Evolutionary conservation across 2,888 invertebrate species (phyloP), one percentile per base, ranked within the genome.

Genomic region (Prenolepis imparis): DNA sequence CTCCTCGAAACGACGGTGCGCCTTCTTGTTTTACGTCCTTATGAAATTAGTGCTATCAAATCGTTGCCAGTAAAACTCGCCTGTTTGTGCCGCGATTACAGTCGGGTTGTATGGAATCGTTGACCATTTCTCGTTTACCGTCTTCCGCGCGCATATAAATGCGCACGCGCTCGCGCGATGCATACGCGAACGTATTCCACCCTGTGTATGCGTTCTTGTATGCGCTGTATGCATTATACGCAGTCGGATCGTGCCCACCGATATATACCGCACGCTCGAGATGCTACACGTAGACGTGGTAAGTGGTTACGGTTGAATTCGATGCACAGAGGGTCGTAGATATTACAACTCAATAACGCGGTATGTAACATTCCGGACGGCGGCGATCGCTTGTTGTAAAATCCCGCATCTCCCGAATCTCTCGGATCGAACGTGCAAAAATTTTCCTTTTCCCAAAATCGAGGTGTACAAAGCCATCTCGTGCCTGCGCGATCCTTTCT

Each of bases 61-160:
- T 80, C 72, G 72, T 80, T 72, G 70, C 44, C 72, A 36, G 72
- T 80, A 80, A 80, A 80, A 80, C 75, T 39, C 48, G 81, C 18
- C 57, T 36, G 70, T 48, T 32, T 15, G 55, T 36, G 41, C 59
- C 59, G 73, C 80, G 61, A 18, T 81, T 75, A 63, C 63, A 21
- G 48, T 48, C 57, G 48, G 48, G 24, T 24, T 67, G 28, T 67
- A 21, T 9, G 28, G 39, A 41, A 52, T 32, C 66, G 77, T 74
- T 73, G 78, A 75, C 77, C 83, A 61, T 80, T 83, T 84, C 88
- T 84, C 85, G 68, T 84, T 87, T 73, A 83, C 75, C 75, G 64
- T 88, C 83, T 88, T 86, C 66, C 68, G 64, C 66, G 52, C 8
- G 72, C 84, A 68, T 82, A 84, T 87, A 85, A 88, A 88, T 82